Base-by-base conservation (phyloP, 2,113 vertebrate genomes). In the Oncorhynchus clarkii region DNA sequence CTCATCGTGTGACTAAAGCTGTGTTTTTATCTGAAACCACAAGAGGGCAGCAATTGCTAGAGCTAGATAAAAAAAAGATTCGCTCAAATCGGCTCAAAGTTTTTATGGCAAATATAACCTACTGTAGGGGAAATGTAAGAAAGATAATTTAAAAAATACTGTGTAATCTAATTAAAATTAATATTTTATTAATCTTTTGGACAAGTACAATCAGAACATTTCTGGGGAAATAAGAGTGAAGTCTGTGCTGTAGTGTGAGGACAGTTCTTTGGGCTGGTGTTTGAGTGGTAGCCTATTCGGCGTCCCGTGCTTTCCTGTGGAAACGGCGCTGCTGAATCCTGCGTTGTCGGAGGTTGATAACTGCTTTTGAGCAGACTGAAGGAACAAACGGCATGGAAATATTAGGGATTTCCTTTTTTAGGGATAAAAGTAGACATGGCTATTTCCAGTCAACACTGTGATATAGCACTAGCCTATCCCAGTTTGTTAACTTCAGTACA, bases 321-420 rank as follows among this genome's bases (percentile, higher is more conserved):
- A 92, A 89, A 89, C 79, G 84, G 78, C 80, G 74, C 82, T 79
- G 71, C 69, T 11, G 3, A 59, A 5, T 72, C 54, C 71, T 72
- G 71, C 18, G 5, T 34, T 29, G 54, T 7, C 26, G 0, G 66
- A 79, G 76, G 45, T 26, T 57, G 72, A 74, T 73, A 75, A 29
- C 67, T 65, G 77, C 45, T 80, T 1, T 1, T 66, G 67, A 76
- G 86, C 65, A 26, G 39, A 76, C 79, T 69, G 45, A 45, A 77
- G 87, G 82, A 89, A 88, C 80, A 85, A 87, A 89, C 84, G 78
- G 78, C 84, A 78, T 75, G 89, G 83, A 88, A 86, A 90, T 85
- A 89, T 89, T 76, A 81, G 82, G 70, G 67, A 84, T 84, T 89
- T 91, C 88, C 87, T 85, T 51, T 27, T 75, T 86, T 82, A 82